Evolutionary conservation across 1,140 invertebrate species (phyloP).

Genomic region (Bombus cullumanus): DNA sequence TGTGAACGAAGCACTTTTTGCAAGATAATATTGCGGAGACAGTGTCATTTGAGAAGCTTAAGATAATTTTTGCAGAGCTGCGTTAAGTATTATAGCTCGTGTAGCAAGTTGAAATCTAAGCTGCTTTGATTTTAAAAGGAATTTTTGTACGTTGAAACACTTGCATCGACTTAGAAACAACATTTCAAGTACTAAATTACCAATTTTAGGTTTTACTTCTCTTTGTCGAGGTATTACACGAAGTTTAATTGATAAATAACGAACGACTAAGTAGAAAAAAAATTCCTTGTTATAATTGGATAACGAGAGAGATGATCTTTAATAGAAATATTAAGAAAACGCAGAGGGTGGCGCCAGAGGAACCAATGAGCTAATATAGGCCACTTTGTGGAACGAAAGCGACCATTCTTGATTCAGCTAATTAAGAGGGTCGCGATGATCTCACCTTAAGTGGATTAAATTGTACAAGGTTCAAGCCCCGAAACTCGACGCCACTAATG

Average conservation of each 20-base stretch:
- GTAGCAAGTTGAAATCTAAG: neutral
- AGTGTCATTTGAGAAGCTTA: neutral
- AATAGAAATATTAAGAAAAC: slow-evolving; percentile 27
- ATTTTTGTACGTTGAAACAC: neutral
- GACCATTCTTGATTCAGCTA: slow-evolving; percentile 36
- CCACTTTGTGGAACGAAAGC: slow-evolving; percentile 36
- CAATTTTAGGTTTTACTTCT: neutral
- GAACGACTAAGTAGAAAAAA: slow-evolving; percentile 10
- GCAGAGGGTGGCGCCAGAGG: neutral
- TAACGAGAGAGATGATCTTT: slow-evolving; percentile 12
- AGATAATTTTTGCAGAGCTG: neutral
- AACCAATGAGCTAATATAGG: slow-evolving; percentile 4
- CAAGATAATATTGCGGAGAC: neutral
- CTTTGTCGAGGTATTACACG: neutral
- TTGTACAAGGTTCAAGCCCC: neutral
- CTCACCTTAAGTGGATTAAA: slow-evolving; percentile 46
- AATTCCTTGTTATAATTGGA: slow-evolving; percentile 24
- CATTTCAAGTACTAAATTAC: neutral
- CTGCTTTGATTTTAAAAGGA: neutral
- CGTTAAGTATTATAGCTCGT: neutral
- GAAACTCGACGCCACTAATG: slow-evolving; percentile 20
- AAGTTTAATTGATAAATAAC: neutral
- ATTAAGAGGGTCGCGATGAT: slow-evolving; percentile 45
- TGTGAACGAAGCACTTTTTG: neutral
- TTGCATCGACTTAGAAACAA: neutral